Conservation (phyloP, 2,113 vertebrate species). For the Sinocyclocheilus grahami region DNA sequence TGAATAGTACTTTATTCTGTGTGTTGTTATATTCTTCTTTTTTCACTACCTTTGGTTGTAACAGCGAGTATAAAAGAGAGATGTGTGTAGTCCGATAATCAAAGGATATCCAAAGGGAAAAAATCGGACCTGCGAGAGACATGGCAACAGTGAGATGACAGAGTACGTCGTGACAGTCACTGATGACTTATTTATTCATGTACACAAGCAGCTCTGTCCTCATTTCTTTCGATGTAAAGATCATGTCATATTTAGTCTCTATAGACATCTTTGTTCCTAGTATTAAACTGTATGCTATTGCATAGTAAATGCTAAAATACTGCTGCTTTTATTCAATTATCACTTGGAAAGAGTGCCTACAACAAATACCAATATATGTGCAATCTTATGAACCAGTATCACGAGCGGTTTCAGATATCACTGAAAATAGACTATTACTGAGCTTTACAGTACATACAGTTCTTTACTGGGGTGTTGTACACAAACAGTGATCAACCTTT, state of each 20-base stretch:
- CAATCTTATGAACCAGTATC: constrained; percentile 37
- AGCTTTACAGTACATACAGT: neutral
- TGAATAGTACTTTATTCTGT: constrained; percentile 9
- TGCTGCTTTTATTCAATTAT: constrained; percentile 70
- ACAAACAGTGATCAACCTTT: neutral
- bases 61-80: neutral
- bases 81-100: constrained; percentile 11
- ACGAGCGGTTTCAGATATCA: neutral
- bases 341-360: constrained; percentile 50
- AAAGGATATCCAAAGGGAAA: neutral
- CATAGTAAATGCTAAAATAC: constrained; percentile 69
- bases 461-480: neutral
- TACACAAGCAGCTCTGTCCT: constrained; percentile 33
- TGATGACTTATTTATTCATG: constrained; percentile 38
- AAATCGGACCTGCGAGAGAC: neutral
- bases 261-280: neutral
- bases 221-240: constrained; percentile 30
- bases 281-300: constrained; percentile 62
- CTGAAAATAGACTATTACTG: constrained; percentile 24
- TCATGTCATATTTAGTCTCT: constrained; percentile 43
- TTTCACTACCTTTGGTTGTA: constrained; percentile 9
- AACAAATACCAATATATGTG: constrained; percentile 51
- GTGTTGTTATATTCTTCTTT: neutral
- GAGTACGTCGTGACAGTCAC: neutral
- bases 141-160: constrained; percentile 25